These are phyloP conservation scores for Actinernus sp. DNA, from an alignment of 92 coral and sea anemone species.

Conservation along the genomic window DNA sequence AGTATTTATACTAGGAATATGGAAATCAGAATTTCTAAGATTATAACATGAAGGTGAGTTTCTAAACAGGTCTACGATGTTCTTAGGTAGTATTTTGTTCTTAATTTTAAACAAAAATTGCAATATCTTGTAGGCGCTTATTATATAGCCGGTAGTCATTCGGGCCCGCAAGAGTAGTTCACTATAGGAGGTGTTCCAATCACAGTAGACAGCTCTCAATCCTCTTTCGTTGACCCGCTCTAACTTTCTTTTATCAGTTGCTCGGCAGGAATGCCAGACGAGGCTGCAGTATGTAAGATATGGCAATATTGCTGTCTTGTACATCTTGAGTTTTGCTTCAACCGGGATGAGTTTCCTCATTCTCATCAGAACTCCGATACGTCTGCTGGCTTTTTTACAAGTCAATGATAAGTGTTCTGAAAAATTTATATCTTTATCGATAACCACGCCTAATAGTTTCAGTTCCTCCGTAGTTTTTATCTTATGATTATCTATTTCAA, in stretches of 20 bases:
- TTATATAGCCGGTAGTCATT: constrained; percentile 26
- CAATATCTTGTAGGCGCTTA: constrained; percentile 43
- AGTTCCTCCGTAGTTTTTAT: constrained; percentile 15
- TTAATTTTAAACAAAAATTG: constrained; percentile 46
- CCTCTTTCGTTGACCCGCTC: constrained; percentile 59
- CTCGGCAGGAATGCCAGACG: constrained; percentile 49
- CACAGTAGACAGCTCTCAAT: constrained; percentile 54
- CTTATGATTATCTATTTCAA: not conserved
- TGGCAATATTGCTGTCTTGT: constrained; percentile 51
- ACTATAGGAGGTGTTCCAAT: constrained; percentile 44
- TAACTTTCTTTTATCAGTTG: constrained; percentile 20
- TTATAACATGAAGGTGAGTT: too few relatives aligned
- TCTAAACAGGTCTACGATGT: constrained; percentile 20
- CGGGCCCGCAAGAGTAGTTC: constrained; percentile 48
- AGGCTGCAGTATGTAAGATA: constrained; percentile 33
- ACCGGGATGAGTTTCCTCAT: constrained; percentile 50
- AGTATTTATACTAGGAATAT: too few relatives aligned
- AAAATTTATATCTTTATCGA: constrained; percentile 17
- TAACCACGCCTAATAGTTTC: constrained; percentile 28
- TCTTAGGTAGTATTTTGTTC: constrained; percentile 12
- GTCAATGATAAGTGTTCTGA: constrained; percentile 36
- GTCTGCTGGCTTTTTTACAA: constrained; percentile 45
- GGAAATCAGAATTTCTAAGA: too few relatives aligned
- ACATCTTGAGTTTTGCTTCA: constrained; percentile 44
- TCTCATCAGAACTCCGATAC: constrained; percentile 43